Conservation (phyloP, 2,797 vertebrate genomes). For the Trichosurus vulpecula region DNA sequence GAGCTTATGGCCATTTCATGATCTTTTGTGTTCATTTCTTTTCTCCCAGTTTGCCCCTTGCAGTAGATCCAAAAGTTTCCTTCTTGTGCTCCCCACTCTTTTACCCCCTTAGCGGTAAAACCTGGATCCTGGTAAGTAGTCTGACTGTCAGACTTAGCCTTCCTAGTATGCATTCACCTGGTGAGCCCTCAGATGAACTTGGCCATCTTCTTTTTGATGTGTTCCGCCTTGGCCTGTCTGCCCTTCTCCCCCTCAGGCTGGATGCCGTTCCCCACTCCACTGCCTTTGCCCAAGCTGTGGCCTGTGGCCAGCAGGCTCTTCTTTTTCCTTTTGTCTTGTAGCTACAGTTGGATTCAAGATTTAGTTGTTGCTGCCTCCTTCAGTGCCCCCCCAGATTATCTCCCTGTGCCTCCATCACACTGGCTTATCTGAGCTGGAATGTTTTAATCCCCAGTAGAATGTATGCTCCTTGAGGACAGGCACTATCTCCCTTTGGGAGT, state of each 20-base stretch:
- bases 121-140: neutral
- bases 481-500: neutral
- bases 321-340: neutral
- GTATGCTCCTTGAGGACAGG: neutral
- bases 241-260: too few species aligned
- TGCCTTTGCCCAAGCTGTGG: neutral
- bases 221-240: too few species aligned
- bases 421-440: too few species aligned
- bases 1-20: too few species aligned
- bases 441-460: too few species aligned
- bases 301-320: neutral
- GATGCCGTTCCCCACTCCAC: rapidly evolving
- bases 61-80: neutral
- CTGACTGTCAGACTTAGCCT: neutral
- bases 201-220: too few species aligned
- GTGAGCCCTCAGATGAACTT: too few species aligned
- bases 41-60: neutral
- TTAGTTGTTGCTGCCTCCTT: neutral
- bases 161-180: neutral
- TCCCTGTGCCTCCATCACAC: neutral
- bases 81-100: neutral
- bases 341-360: neutral
- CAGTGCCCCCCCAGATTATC: neutral
- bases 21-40: neutral
- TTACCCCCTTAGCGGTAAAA: neutral